A percentile compares a stretch with the other conserved stretches of the same genome.
Evolutionary conservation across 2,797 vertebrate genomes (phyloP).

Genomic region (Salmo trutta): DNA sequence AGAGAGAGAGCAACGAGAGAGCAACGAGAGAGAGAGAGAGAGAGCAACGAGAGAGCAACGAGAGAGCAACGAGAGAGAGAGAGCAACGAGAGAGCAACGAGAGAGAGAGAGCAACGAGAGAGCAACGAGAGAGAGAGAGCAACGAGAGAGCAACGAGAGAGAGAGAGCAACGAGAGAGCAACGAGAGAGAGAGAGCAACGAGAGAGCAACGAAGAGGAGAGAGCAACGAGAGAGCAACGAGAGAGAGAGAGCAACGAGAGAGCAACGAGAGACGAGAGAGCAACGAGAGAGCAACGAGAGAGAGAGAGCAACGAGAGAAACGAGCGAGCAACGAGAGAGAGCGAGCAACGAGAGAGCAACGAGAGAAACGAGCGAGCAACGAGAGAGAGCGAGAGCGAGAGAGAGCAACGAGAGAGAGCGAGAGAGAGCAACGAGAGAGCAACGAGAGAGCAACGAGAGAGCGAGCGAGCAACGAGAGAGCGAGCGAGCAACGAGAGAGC

Average conservation of each 20-base stretch:
- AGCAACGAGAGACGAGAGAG: background rate
- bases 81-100: background rate
- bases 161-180: too few species aligned
- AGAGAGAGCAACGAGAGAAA: background rate
- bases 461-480: slow-evolving; percentile 6
- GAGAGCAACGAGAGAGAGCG: background rate
- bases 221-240: background rate
- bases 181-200: too few species aligned
- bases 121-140: background rate
- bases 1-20: background rate
- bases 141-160: too few species aligned
- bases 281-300: too few species aligned
- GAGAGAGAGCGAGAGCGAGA: background rate
- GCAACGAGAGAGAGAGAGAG: background rate
- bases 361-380: background rate
- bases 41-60: too few species aligned
- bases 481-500: slow-evolving; percentile 44
- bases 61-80: background rate
- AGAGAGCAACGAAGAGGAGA: too few species aligned
- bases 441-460: too few species aligned
- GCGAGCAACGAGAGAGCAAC: background rate
- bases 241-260: background rate
- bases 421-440: background rate
- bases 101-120: background rate
- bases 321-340: too few species aligned